A percentile compares a stretch with the other conserved stretches of the same genome.
Conservation (phyloP, 2,113 vertebrate genomes). For the Opisthocomus hoazin region DNA sequence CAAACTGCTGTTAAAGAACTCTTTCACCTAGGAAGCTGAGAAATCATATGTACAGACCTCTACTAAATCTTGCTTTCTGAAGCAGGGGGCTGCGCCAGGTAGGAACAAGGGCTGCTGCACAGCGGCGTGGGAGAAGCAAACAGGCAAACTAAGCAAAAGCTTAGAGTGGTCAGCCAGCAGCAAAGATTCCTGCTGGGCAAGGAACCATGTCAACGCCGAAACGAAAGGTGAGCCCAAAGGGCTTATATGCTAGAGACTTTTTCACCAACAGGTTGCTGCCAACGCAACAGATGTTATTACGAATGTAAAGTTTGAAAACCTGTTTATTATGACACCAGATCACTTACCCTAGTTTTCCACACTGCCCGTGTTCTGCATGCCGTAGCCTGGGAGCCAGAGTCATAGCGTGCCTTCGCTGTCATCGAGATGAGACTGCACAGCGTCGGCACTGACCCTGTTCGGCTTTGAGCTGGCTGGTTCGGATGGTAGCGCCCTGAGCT, state of each 20-base stretch:
- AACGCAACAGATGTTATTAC: neutral
- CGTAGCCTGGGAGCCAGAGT: neutral
- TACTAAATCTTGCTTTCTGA: neutral
- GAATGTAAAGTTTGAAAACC: neutral
- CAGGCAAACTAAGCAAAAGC: neutral
- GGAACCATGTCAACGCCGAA: neutral
- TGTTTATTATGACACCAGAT: neutral
- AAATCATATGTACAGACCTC: neutral
- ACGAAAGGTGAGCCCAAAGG: neutral
- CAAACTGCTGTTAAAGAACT: neutral
- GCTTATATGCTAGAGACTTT: neutral
- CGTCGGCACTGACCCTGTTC: fast-evolving
- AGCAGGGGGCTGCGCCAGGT: neutral
- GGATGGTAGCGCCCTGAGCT: neutral
- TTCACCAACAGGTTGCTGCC: neutral
- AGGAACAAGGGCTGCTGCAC: neutral
- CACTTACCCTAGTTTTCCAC: neutral
- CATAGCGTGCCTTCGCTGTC: too few species aligned
- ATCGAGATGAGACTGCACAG: neutral
- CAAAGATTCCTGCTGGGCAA: neutral
- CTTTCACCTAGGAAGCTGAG: neutral
- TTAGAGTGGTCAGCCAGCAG: neutral
- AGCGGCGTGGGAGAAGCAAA: neutral
- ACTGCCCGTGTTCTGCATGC: neutral
- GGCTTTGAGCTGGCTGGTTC: neutral